A percentile compares a stretch with the other conserved stretches of the same genome.
Evolutionary conservation across 2,888 invertebrate species (phyloP).

Genomic region (Autographa pulchrina): DNA sequence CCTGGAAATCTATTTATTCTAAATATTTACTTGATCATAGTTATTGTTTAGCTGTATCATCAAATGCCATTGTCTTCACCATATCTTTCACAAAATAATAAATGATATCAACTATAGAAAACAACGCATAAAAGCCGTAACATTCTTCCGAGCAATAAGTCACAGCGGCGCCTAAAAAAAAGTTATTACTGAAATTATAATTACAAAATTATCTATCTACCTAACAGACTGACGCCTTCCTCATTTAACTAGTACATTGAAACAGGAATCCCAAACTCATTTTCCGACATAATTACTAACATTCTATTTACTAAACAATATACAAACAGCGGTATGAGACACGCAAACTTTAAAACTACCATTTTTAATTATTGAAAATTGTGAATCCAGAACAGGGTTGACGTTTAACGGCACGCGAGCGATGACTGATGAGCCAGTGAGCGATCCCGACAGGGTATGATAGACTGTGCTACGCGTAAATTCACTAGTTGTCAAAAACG

Average conservation of each 20-base stretch:
- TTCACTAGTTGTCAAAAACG: slow-evolving; percentile 10
- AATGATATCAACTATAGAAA: too few species aligned
- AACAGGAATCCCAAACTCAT: slow-evolving; percentile 20
- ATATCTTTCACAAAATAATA: too few species aligned
- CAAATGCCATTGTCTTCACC: too few species aligned
- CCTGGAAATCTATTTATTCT: too few species aligned
- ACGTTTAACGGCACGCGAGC: slow-evolving; percentile 61
- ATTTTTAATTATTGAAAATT: slow-evolving; percentile 65
- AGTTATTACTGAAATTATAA: background rate
- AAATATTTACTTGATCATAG: too few species aligned
- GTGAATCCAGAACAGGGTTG: slow-evolving; percentile 60
- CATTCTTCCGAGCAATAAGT: too few species aligned
- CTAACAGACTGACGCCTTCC: background rate
- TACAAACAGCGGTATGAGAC: slow-evolving; percentile 30
- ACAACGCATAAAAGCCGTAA: too few species aligned
- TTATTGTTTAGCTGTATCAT: too few species aligned
- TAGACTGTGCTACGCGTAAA: slow-evolving; percentile 33
- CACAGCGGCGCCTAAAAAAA: too few species aligned
- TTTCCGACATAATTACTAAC: slow-evolving; percentile 42
- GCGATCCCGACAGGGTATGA: slow-evolving; percentile 62
- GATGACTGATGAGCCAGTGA: slow-evolving; percentile 62
- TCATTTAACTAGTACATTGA: background rate
- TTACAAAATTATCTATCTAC: background rate
- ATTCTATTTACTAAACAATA: slow-evolving; percentile 51
- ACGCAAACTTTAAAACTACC: slow-evolving; percentile 60